Conservation (phyloP, 2,797 vertebrate species). For the Tangara arthus region DNA sequence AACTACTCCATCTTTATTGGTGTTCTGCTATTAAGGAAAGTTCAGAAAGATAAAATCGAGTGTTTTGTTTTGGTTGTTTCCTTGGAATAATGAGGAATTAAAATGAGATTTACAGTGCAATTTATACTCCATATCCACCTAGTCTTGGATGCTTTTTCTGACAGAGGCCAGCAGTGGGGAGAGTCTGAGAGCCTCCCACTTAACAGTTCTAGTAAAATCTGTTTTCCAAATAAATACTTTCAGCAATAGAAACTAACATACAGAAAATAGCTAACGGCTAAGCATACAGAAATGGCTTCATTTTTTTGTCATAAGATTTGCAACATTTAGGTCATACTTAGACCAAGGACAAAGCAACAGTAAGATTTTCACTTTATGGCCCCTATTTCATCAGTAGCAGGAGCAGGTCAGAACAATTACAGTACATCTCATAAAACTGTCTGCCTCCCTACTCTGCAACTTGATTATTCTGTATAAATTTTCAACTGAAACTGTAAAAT, state of each 20-base stretch:
- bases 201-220: not conserved
- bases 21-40: not conserved
- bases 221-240: not conserved
- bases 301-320: not conserved
- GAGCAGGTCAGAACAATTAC: conserved; percentile 25
- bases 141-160: not conserved
- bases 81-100: not conserved
- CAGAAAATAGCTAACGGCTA: not conserved
- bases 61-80: fast-evolving
- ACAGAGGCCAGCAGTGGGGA: not conserved
- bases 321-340: not conserved
- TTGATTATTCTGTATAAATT: conserved; percentile 26
- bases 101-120: not conserved
- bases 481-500: conserved; percentile 12
- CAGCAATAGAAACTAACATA: not conserved
- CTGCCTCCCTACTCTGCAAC: not conserved
- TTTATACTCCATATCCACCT: not conserved
- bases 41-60: not conserved
- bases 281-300: not conserved
- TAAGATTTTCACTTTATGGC: conserved; percentile 5
- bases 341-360: not conserved
- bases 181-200: not conserved
- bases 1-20: not conserved
- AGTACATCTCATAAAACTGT: not conserved
- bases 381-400: not conserved